Conservation (phyloP, 2,888 invertebrate genomes). For the Torymus auratus region DNA sequence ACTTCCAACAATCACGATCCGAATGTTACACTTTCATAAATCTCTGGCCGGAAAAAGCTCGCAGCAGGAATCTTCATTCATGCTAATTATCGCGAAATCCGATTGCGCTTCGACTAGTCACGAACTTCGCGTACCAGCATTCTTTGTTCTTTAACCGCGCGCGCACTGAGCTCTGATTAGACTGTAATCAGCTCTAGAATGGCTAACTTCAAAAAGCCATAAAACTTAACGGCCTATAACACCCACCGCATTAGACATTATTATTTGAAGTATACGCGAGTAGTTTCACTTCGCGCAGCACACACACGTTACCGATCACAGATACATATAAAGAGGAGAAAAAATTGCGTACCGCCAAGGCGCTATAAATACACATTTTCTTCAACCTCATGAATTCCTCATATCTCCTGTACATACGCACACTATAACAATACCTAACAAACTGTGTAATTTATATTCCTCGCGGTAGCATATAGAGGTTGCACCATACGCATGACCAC, state of each 20-base stretch:
- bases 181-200: constrained; percentile 15
- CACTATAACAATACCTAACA: constrained; percentile 38
- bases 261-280: neutral
- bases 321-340: neutral
- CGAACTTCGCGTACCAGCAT: too few relatives aligned
- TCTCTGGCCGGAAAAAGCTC: too few relatives aligned
- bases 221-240: constrained; percentile 45
- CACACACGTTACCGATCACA: neutral
- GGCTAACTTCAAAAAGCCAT: constrained; percentile 17
- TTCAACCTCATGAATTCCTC: constrained; percentile 19
- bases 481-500: too few relatives aligned
- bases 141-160: too few relatives aligned
- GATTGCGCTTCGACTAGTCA: neutral
- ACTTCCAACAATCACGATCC: neutral
- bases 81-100: too few relatives aligned
- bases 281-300: constrained; percentile 26
- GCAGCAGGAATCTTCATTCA: too few relatives aligned
- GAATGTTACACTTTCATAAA: neutral
- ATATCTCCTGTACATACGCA: neutral
- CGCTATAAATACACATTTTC: constrained; percentile 4
- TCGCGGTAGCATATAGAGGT: neutral
- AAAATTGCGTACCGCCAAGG: neutral
- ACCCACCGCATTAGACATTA: neutral
- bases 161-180: neutral
- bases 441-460: constrained; percentile 51